Percentiles rank a stretch among this genome's conserved stretches.
phyloP scores from a whole-genome alignment of 2,797 vertebrate genomes.

The Clarias laeviceps region DNA sequence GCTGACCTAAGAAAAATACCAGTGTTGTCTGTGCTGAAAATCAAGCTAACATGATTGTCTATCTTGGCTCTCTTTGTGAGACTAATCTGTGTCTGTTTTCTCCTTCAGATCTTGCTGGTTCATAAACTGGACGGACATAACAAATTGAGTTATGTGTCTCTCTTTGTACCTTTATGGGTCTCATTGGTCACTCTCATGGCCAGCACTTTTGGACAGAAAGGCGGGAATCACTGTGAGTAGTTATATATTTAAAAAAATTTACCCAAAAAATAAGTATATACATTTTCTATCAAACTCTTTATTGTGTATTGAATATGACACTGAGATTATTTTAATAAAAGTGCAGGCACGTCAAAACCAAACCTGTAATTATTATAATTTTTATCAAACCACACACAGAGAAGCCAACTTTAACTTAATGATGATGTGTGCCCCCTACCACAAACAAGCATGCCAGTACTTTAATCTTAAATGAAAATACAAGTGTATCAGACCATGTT shows the following conservation, averaged over 20 bases:
- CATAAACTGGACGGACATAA: slow-evolving; percentile 93
- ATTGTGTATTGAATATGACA: neutral
- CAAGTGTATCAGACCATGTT: neutral
- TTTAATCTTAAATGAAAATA: too few species aligned
- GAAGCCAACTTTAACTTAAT: neutral
- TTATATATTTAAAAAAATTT: neutral
- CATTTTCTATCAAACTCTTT: neutral
- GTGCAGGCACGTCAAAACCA: neutral
- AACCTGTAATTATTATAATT: neutral
- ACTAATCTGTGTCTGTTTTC: neutral
- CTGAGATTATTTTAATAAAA: too few species aligned
- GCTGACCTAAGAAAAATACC: neutral
- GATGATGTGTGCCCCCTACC: neutral
- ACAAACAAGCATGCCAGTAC: neutral
- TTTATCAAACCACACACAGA: neutral
- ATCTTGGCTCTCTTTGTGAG: neutral
- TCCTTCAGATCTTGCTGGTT: slow-evolving; percentile 88
- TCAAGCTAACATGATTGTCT: neutral
- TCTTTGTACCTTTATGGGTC: slow-evolving; percentile 97
- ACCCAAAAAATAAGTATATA: neutral
- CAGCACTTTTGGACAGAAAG: slow-evolving; percentile 96
- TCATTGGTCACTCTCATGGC: slow-evolving; percentile 95
- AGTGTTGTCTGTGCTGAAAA: neutral
- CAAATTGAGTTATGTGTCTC: slow-evolving; percentile 88
- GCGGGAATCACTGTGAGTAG: slow-evolving; percentile 97